A percentile compares a stretch with the other conserved stretches of the same genome.
phyloP scores from a whole-genome alignment of 2,888 invertebrate species.

The Julus scanicus region DNA sequence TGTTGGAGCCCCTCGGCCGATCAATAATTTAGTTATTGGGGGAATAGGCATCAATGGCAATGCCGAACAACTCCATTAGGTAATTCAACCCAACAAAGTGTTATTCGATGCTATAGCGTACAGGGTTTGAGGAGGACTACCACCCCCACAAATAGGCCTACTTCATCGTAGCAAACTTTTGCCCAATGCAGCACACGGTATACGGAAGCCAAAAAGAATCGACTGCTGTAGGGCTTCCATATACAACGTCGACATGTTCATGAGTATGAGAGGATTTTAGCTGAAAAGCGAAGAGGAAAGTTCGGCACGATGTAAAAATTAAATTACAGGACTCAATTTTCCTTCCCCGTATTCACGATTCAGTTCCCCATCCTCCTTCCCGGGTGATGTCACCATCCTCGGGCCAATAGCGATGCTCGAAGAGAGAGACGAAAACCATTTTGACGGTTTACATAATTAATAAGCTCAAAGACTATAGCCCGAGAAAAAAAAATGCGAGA shows the following conservation, averaged over 20 bases:
- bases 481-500: not conserved
- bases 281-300: conserved; percentile 6
- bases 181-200: not conserved
- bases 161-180: not conserved
- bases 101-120: conserved; percentile 11
- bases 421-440: not conserved
- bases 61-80: conserved; percentile 39
- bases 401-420: conserved; percentile 2
- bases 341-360: not conserved
- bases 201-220: conserved; percentile 24
- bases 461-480: conserved; percentile 27
- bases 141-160: not conserved
- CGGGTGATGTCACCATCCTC: not conserved
- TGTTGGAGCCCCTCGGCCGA: not conserved
- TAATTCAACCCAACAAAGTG: conserved; percentile 22
- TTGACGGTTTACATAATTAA: conserved; percentile 42
- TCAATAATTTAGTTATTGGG: conserved; percentile 5
- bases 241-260: not conserved
- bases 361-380: not conserved
- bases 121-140: not conserved
- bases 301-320: conserved; percentile 4
- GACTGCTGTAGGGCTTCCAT: conserved; percentile 13
- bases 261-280: not conserved
- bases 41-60: conserved; percentile 8
- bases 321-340: conserved; percentile 34